Percentiles rank a stretch among this genome's conserved stretches.
Evolutionary conservation across 37 sponge, comb jelly and placozoan genomes (phyloP).

Genomic region (Halichondria panicea): DNA sequence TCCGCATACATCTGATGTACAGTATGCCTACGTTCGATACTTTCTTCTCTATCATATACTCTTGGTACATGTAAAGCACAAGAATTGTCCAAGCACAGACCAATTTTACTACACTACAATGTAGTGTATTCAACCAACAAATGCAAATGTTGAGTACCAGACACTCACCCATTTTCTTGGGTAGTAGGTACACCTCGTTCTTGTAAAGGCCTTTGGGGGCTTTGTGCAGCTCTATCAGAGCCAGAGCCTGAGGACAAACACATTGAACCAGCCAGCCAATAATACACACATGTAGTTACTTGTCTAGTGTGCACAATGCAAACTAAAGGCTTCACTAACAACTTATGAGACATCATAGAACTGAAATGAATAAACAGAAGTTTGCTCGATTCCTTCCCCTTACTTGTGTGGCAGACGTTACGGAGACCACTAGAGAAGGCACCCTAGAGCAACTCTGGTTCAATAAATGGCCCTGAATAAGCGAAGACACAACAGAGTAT

Average conservation of each 20-base stretch:
- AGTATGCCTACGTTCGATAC: no score
- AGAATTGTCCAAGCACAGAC: no score
- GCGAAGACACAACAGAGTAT: no score
- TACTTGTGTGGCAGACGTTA: slow-evolving; percentile 87
- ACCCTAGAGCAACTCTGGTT: slow-evolving; percentile 75
- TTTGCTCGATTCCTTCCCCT: background rate
- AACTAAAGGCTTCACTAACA: no score
- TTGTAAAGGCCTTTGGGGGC: slow-evolving; percentile 80
- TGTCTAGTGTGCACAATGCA: background rate
- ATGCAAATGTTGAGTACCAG: no score
- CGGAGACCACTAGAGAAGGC: slow-evolving; percentile 82
- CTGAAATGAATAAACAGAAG: no score
- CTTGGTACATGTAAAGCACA: no score
- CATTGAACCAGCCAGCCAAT: background rate
- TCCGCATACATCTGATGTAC: no score
- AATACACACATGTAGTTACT: background rate
- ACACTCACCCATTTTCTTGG: slow-evolving; percentile 87
- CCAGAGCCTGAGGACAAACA: slow-evolving; percentile 48
- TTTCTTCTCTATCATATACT: no score
- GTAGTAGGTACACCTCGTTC: slow-evolving; percentile 84
- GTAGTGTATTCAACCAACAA: no score
- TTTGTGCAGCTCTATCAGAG: slow-evolving; percentile 81
- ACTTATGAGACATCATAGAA: no score
- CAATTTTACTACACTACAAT: no score
- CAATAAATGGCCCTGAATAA: slow-evolving; percentile 57